Evolutionary conservation across 2,888 invertebrate genomes (phyloP).

Genomic region (Gastrophysa polygoni): DNA sequence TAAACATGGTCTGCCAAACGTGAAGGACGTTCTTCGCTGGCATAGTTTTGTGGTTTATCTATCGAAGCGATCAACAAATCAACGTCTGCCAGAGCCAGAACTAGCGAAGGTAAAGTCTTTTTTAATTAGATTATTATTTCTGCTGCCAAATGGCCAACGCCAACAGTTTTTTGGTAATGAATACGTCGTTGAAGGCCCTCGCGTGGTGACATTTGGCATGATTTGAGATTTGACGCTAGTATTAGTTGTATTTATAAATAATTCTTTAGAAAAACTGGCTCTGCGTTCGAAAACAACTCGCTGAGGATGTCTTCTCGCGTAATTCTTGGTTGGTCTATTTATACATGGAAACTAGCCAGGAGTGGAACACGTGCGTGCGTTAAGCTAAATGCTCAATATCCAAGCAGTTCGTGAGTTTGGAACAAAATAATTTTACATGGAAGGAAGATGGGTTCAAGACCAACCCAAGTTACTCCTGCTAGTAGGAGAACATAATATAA

Average conservation of each 20-base stretch:
- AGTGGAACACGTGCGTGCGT: background rate
- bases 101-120: constrained; percentile 15
- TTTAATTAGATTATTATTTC: constrained; percentile 7
- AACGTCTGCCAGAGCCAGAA: constrained; percentile 20
- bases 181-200: constrained; percentile 1
- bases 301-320: constrained; percentile 15
- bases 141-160: constrained; percentile 17
- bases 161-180: constrained; percentile 6
- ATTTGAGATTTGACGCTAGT: constrained; percentile 15
- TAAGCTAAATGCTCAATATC: too few relatives aligned
- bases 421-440: too few relatives aligned
- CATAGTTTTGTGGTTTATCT: constrained; percentile 33
- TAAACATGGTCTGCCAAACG: constrained; percentile 44
- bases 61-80: constrained; percentile 15
- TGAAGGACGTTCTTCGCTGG: constrained; percentile 49
- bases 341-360: background rate
- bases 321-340: constrained; percentile 9
- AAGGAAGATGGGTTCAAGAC: too few relatives aligned
- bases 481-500: constrained; percentile 44
- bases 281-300: constrained; percentile 16
- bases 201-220: constrained; percentile 22
- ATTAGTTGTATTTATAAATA: constrained; percentile 4
- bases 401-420: too few relatives aligned
- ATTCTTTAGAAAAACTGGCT: constrained; percentile 9
- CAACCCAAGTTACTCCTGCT: constrained; percentile 46